Evolutionary conservation across 2,888 invertebrate species (phyloP).

Genomic region (Hirtodrosophila trivittata): DNA sequence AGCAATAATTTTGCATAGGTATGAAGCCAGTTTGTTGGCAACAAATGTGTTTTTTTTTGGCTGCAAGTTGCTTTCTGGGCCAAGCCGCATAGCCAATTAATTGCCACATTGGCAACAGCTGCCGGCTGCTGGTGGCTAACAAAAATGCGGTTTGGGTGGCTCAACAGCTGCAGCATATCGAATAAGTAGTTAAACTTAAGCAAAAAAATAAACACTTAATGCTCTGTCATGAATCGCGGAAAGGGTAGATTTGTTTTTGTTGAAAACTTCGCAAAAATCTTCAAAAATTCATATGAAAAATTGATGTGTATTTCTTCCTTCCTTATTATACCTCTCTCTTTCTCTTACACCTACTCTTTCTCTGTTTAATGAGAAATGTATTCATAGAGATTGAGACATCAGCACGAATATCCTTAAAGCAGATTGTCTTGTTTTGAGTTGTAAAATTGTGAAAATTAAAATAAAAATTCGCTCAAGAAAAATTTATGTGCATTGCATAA

Average conservation of each 20-base stretch:
- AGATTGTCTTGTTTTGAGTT: constrained; percentile 1
- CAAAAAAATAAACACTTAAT: constrained; percentile 23
- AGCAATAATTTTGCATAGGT: constrained; percentile 37
- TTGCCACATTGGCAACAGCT: constrained; percentile 62
- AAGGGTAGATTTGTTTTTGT: too few species aligned
- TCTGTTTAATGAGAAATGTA: background rate
- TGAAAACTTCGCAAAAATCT: background rate
- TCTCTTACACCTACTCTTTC: too few species aligned
- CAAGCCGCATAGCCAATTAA: constrained; percentile 75
- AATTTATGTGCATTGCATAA: constrained; percentile 66
- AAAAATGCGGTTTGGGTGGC: constrained; percentile 68
- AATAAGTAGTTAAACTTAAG: background rate
- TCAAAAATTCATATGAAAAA: too few species aligned
- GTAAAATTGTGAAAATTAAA: constrained; percentile 34
- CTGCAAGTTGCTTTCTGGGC: constrained; percentile 72
- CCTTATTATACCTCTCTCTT: background rate
- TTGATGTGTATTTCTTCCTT: background rate
- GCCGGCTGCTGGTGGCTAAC: constrained; percentile 46
- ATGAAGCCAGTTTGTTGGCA: constrained; percentile 41
- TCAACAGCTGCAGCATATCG: constrained; percentile 48
- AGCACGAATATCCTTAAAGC: constrained; percentile 3
- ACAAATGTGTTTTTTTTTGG: constrained; percentile 21
- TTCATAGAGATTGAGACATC: background rate
- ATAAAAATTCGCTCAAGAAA: constrained; percentile 30
- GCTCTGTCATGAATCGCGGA: too few species aligned